phyloP scores from a whole-genome alignment of 2,888 invertebrate genomes.

The Drosophila pseudotakahashii region DNA sequence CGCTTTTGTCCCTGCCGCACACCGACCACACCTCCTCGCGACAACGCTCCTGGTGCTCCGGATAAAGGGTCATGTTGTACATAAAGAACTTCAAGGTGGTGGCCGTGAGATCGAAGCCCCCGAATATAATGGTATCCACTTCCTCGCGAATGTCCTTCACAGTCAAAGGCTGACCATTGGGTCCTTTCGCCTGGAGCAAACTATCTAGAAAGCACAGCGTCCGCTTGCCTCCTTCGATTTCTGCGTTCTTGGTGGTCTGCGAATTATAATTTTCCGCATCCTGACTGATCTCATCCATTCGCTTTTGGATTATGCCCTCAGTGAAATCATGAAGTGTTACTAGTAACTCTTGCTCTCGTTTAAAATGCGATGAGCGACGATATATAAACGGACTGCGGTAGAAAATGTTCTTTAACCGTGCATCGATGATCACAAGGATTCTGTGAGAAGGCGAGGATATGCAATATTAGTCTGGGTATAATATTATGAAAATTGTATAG shows the following conservation, averaged over 20 bases:
- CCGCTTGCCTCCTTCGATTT: background rate
- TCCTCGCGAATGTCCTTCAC: conserved; percentile 65
- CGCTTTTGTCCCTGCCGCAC: conserved; percentile 55
- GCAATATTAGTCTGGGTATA: background rate
- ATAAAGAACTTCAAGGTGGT: conserved; percentile 62
- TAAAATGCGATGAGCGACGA: conserved; percentile 34
- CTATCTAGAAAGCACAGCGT: conserved; percentile 48
- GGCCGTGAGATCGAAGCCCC: conserved; percentile 73
- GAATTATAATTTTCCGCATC: conserved; percentile 49
- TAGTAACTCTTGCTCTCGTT: conserved; percentile 40
- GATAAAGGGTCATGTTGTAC: conserved; percentile 69
- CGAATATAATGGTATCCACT: conserved; percentile 68
- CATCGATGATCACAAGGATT: conserved; percentile 49
- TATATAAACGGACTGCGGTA: conserved; percentile 55
- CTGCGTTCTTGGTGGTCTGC: conserved; percentile 11
- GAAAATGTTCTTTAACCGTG: conserved; percentile 51
- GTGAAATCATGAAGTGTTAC: conserved; percentile 60
- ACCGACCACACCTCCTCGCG: conserved; percentile 63
- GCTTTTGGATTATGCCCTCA: conserved; percentile 51
- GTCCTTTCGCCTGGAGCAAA: conserved; percentile 45
- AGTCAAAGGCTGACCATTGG: conserved; percentile 46
- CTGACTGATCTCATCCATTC: conserved; percentile 43
- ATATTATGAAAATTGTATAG: no score
- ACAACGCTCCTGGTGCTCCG: conserved; percentile 62
- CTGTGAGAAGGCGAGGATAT: conserved; percentile 20